A percentile compares a stretch with the other conserved stretches of the same genome.
phyloP scores from a whole-genome alignment of 1,140 invertebrate genomes.

The Drosophila trapezifrons region DNA sequence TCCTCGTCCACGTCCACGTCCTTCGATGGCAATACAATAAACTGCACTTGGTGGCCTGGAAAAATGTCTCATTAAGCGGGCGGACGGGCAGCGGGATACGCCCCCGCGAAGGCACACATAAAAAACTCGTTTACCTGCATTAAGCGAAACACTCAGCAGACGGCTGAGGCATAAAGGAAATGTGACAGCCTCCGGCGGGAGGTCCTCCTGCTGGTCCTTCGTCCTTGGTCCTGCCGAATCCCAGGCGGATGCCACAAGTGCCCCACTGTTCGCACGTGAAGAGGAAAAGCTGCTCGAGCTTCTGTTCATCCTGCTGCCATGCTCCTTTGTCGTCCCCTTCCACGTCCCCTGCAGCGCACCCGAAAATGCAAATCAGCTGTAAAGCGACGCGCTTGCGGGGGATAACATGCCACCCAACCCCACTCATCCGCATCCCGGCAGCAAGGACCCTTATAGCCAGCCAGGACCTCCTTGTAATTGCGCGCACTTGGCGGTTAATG shows the following conservation, averaged over 20 bases:
- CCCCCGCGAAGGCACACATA: constrained; percentile 54
- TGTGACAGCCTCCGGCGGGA: constrained; percentile 61
- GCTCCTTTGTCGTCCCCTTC: constrained; percentile 7
- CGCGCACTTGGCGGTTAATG: constrained; percentile 77
- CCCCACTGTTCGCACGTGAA: constrained; percentile 58
- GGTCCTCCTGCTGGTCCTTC: neutral
- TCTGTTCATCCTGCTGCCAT: constrained; percentile 13
- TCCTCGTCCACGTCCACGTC: too few relatives aligned
- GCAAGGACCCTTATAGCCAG: constrained; percentile 9
- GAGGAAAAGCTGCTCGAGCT: constrained; percentile 57
- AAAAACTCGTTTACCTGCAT: constrained; percentile 82
- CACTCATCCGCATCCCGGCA: constrained; percentile 1
- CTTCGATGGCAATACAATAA: constrained; percentile 71
- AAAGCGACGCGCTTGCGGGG: constrained; percentile 40
- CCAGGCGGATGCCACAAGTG: constrained; percentile 76
- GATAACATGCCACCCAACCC: constrained; percentile 4
- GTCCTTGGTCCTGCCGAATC: constrained; percentile 10
- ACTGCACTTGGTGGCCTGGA: constrained; percentile 66
- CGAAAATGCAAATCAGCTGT: constrained; percentile 78
- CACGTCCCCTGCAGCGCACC: constrained; percentile 60
- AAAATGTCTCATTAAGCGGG: constrained; percentile 70
- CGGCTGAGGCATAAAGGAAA: constrained; percentile 75
- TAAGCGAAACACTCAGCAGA: constrained; percentile 79
- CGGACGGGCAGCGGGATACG: constrained; percentile 8
- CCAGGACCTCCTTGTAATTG: constrained; percentile 62